Base-by-base conservation (phyloP, 2,888 invertebrate genomes). In the Malacosoma neustria region DNA sequence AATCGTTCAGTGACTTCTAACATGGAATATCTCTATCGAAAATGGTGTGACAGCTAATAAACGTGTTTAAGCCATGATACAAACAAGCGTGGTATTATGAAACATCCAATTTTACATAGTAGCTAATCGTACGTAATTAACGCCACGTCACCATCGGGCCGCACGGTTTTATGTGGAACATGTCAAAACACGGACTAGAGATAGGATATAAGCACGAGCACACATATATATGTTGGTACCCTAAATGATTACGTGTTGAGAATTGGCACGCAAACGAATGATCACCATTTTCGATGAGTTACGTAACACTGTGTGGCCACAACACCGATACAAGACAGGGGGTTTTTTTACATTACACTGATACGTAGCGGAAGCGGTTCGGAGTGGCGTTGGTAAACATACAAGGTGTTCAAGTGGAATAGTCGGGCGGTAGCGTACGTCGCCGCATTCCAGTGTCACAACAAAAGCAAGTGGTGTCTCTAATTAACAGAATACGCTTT, bases 41-140 rank as follows among this genome's bases (percentile, higher is more conserved):
- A 77, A 79, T 79, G 75, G 70, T 77, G 77, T 69, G 56, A 62
- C 61, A 69, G 68, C 67, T 63, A 62, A 68, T 66, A 63, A 70
- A 50, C 48, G 32, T 13, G 42, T 39, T 51, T 49, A 69, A 70
- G 67, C 68, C 53, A 64, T 56, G 55, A 57, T 51, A 64, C 62
- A 52, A 60, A 63, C 45, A 73, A 72, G 72, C 68, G 51, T 64
- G 66, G 63, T 54, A 57, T 54, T 63, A 63, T 69, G 68, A 73
- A n/a, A 71, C 65, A 61, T n/a, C 51, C 68, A 73, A 77, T 75
- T 79, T 80, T 73, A 81, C 79, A 74, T 66, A 69, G 69, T 65
- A 67, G 74, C 69, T 61, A 50, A 43, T 42, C 41, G 43, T 22
- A 22, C 41, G 43, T 22, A 22, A 7, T 22, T 22, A 22, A 22